A percentile compares a stretch with the other conserved stretches of the same genome.
Conservation (phyloP, 2,113 vertebrate species). For the Tretioscincus oriximinensis region DNA sequence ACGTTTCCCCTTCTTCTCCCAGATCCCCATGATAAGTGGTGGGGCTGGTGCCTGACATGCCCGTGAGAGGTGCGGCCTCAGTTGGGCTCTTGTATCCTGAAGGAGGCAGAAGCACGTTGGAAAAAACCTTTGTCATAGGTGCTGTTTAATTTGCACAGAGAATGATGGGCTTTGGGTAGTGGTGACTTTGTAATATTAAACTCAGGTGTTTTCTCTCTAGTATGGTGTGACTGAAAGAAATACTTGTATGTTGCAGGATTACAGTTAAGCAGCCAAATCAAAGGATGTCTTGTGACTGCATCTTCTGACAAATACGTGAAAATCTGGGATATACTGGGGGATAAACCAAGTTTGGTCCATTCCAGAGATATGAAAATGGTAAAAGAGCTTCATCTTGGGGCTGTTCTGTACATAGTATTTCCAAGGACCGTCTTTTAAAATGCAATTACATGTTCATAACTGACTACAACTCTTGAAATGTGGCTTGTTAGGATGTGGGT, state of each 20-base stretch:
- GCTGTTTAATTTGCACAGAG: too few species aligned
- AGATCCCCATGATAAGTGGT: not conserved
- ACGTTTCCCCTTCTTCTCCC: not conserved
- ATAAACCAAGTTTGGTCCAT: conserved; percentile 90
- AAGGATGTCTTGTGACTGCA: conserved; percentile 92
- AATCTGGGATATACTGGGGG: conserved; percentile 92
- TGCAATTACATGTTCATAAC: not conserved
- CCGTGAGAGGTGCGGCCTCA: too few species aligned
- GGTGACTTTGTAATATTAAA: not conserved
- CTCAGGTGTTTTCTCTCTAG: not conserved
- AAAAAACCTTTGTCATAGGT: not conserved
- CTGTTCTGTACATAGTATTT: not conserved
- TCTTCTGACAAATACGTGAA: conserved; percentile 93
- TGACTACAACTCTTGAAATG: not conserved
- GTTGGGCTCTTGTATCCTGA: not conserved
- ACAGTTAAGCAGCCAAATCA: conserved; percentile 92
- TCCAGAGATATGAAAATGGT: conserved; percentile 98
- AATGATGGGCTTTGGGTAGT: not conserved
- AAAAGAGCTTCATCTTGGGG: conserved; percentile 11
- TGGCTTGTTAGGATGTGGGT: not conserved
- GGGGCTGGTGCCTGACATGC: not conserved
- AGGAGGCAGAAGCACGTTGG: not conserved
- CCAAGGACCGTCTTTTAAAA: not conserved
- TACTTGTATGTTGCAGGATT: conserved; percentile 75
- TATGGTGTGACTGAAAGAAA: not conserved